Conservation (phyloP, 2,113 vertebrate species). For the Capricornis sumatraensis region DNA sequence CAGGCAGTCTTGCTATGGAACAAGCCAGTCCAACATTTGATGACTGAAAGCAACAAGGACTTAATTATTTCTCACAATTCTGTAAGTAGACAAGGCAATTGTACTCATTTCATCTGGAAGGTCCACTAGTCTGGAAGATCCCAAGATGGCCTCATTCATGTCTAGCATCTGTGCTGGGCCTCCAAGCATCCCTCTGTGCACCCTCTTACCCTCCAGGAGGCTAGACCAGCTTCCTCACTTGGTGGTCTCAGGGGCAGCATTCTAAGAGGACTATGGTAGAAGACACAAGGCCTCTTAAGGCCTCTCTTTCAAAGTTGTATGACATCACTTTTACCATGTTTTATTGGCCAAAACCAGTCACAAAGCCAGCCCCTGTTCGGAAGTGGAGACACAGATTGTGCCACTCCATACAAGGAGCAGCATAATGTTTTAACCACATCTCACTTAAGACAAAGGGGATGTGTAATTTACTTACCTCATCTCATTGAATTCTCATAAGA, state of each 20-base stretch:
- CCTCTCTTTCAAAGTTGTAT: neutral
- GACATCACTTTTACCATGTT: accelerated
- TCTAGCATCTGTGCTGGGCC: neutral
- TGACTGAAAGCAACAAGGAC: neutral
- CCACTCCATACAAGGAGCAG: neutral
- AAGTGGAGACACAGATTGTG: accelerated
- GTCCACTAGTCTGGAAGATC: too few species aligned
- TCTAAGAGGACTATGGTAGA: neutral
- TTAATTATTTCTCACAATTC: neutral
- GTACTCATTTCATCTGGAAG: neutral
- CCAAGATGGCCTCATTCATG: neutral
- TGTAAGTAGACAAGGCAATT: neutral
- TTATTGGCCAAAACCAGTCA: neutral
- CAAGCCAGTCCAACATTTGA: neutral
- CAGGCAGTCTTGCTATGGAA: neutral
- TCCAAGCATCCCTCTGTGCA: accelerated
- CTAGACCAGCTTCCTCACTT: neutral
- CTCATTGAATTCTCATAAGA: neutral
- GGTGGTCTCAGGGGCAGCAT: accelerated
- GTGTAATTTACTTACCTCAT: neutral
- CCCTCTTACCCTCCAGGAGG: neutral
- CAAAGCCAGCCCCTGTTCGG: neutral
- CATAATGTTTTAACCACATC: neutral
- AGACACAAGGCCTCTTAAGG: neutral
- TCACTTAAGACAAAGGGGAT: neutral